Percentiles rank a stretch among this genome's conserved stretches.
These are phyloP conservation scores for Poeciliopsis turneri DNA, from an alignment of 2,797 vertebrate genomes.

Conservation along the genomic window DNA sequence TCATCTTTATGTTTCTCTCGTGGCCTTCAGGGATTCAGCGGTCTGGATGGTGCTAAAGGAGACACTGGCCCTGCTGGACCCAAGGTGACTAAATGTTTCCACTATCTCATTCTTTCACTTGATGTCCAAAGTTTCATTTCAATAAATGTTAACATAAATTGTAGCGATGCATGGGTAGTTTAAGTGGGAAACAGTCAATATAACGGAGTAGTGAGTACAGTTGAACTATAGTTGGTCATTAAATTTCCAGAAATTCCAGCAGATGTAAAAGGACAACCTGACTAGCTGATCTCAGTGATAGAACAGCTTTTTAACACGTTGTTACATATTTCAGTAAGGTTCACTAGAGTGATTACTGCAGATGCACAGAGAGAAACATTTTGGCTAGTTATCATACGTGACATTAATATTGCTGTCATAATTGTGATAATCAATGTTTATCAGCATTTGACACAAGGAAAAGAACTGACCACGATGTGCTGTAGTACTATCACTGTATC, in stretches of 20 bases:
- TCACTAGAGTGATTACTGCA: not conserved
- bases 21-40: constrained; percentile 90
- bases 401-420: not conserved
- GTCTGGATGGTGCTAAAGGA: constrained; percentile 97
- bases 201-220: not conserved
- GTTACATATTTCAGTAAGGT: not conserved
- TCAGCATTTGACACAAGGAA: not conserved
- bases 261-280: not conserved
- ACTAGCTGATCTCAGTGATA: not conserved
- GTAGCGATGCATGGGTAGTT: not conserved
- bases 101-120: not conserved
- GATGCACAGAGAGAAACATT: not conserved
- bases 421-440: not conserved
- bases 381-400: not conserved
- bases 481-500: not conserved
- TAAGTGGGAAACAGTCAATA: not conserved
- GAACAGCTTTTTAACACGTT: not conserved
- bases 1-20: constrained; percentile 9
- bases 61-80: constrained; percentile 93
- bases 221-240: not conserved
- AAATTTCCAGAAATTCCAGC: not conserved
- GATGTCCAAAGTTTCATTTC: not conserved
- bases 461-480: too few species aligned
- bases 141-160: not conserved
- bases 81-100: constrained; percentile 82